Evolutionary conservation across 2,797 vertebrate species (phyloP), one percentile per base, ranked within the genome.

Genomic region (Diplodus sargus): DNA sequence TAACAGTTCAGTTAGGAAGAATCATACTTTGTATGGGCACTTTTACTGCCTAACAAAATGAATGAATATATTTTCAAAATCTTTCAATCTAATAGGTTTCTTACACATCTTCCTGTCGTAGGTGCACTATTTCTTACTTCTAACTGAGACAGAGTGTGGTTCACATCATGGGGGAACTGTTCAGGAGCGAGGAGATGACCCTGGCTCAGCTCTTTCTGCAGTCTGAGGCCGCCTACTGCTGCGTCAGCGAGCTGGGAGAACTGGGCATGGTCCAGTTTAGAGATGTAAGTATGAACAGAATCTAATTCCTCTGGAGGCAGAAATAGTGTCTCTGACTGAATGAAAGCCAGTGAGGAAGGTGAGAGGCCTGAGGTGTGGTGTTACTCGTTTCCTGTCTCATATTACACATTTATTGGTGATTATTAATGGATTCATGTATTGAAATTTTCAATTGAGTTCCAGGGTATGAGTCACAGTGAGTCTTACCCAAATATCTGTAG

Each of bases 251-350:
- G 85, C 94, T 99, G 91, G 98, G 98, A 88, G 98, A 99, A 90
- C 95, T 99, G 66, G 98, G 98, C 71, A 99, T 99, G 95, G 98
- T 99, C 83, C 98, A 99, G 91, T 99, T 99, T 83, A 96, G 98
- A 85, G 98, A 99, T 62, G 98, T 99, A 92, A 96, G 98, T 97
- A 62, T 34, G 16, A 64, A 20, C 34, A 39, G 34, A 39, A 9
- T 39, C 34, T 39, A 39, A 52, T 6, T 16, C 20, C 42, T 61
- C 20, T 47, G 13, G 28, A 23, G 15, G 47, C 48, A 43, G 34
- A 60, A 56, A 60, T 28, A 43, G 9, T 28, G 15, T 54, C 14
- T 54, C 30, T 17, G 8, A 25, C 22, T 54, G 4, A 45, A 28
- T 53, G 9, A 23, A 56, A 45, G 14, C n/a, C 17, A 52, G 69